Percentiles rank a stretch among this genome's conserved stretches.
Conservation (phyloP, 2,113 vertebrate species). For the Callopanchax toddi region DNA sequence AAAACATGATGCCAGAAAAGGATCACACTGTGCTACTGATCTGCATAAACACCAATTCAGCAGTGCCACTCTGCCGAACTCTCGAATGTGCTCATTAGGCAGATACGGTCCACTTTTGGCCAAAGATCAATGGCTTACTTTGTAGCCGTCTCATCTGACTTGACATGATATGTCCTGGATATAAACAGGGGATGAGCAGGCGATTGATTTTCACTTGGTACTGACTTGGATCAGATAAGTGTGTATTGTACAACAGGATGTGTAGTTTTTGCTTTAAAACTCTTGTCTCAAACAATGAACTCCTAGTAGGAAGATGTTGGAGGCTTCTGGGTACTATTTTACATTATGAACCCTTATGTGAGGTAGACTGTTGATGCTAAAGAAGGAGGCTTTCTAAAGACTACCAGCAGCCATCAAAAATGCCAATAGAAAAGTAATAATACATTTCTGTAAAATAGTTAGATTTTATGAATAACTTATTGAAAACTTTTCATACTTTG, state of each 20-base stretch:
- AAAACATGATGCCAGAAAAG: conserved; percentile 15
- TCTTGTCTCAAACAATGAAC: conserved; percentile 13
- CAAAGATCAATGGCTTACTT: conserved; percentile 66
- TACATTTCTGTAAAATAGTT: too few species aligned
- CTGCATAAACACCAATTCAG: conserved; percentile 39
- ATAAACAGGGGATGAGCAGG: conserved; percentile 40
- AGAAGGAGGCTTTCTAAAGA: background rate
- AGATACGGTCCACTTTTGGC: conserved; percentile 42
- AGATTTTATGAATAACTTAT: too few species aligned
- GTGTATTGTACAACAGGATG: background rate
- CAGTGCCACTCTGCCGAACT: conserved; percentile 28
- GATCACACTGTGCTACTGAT: conserved; percentile 19
- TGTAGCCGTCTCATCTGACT: conserved; percentile 68
- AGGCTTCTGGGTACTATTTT: conserved; percentile 9
- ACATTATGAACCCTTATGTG: background rate
- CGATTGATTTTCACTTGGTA: conserved; percentile 53
- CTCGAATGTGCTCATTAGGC: conserved; percentile 52
- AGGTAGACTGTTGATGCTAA: conserved; percentile 22
- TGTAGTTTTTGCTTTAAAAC: background rate
- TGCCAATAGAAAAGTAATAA: too few species aligned
- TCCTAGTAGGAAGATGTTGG: background rate
- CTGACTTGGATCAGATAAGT: conserved; percentile 33
- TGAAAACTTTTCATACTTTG: too few species aligned
- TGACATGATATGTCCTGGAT: conserved; percentile 59
- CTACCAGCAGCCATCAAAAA: too few species aligned